These are phyloP conservation scores for Lamellibrachia luymesi DNA, from an alignment of 1,140 invertebrate species.

Conservation along the genomic window DNA sequence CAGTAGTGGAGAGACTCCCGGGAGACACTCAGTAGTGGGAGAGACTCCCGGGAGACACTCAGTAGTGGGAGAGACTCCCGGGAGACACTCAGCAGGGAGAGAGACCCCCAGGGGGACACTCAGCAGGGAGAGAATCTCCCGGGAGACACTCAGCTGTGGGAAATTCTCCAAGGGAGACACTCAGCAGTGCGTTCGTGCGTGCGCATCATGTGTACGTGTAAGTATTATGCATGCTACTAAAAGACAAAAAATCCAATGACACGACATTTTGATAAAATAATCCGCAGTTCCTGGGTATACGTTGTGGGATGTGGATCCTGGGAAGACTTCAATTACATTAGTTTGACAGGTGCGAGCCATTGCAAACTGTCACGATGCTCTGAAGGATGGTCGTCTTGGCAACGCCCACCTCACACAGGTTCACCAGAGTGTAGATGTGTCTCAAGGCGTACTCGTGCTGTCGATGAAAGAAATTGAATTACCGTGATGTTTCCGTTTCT, in stretches of 20 bases:
- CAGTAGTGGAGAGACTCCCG: too few relatives aligned
- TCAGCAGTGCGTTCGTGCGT: too few relatives aligned
- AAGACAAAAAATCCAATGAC: background rate
- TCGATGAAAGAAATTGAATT: constrained; percentile 20
- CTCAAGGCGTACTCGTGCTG: constrained; percentile 58
- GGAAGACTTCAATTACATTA: background rate
- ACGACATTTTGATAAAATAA: background rate
- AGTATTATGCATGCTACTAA: too few relatives aligned
- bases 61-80: too few relatives aligned
- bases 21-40: too few relatives aligned
- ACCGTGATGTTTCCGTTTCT: background rate
- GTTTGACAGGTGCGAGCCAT: background rate
- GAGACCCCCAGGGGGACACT: too few relatives aligned
- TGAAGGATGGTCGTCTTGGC: background rate
- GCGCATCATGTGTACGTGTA: too few relatives aligned
- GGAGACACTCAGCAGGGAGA: too few relatives aligned
- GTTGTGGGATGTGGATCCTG: background rate
- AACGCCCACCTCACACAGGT: constrained; percentile 56
- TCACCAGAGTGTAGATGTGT: constrained; percentile 57
- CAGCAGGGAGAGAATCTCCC: too few relatives aligned
- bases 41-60: too few relatives aligned
- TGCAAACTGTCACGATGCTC: background rate
- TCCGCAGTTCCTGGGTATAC: background rate
- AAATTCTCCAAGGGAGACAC: too few relatives aligned
- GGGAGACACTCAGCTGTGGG: too few relatives aligned